Evolutionary conservation across 2,797 vertebrate species (phyloP), one percentile per base, ranked within the genome.

Genomic region (Tarsius wallacei): DNA sequence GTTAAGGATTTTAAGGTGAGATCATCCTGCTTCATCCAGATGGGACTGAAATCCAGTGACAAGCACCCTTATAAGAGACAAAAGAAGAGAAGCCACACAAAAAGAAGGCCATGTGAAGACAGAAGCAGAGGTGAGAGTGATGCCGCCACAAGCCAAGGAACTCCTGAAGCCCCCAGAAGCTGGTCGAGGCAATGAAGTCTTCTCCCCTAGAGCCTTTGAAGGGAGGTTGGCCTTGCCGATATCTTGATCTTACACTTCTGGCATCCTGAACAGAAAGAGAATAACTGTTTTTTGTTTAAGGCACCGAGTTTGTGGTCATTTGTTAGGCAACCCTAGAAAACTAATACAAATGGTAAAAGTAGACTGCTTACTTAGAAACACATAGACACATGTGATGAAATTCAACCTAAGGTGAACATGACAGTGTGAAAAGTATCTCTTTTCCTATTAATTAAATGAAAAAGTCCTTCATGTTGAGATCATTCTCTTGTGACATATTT

Each of bases 401-500:
- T 94, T 83, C 31, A 85, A 2, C 31, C 47, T 21, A 73, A 68
- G 51, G 61, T 49, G 57, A 86, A 93, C 31, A 51, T 31, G 24
- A 57, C 63, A 10, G 36, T 73, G 66, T 1, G 0, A 42, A 96
- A 94, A 64, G 5, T 49, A 61, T 33, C 11, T 10, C 88, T 61
- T 90, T 94, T 8, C 59, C n/a, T 73, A 2, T 91, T 94, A 87
- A 77, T 78, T 87, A 94, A 93, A 61, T 95, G 68, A 95, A 97
- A 95, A 17, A 51, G 8, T 51, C 1, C 36, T 85, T 81, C 61
- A 57, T 63, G 74, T 74, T 49, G 26, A 90, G 28, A 87, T 51
- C 17, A 68, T 73, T 22, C 31, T n/a, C 42, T 42, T 42, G 42
- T 42, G 42, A 42, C 42, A 42, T 42, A 42, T 42, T 42, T 42